These are phyloP conservation scores for Mormyrus lacerda DNA, from an alignment of 2,113 vertebrate species.

Conservation along the genomic window DNA sequence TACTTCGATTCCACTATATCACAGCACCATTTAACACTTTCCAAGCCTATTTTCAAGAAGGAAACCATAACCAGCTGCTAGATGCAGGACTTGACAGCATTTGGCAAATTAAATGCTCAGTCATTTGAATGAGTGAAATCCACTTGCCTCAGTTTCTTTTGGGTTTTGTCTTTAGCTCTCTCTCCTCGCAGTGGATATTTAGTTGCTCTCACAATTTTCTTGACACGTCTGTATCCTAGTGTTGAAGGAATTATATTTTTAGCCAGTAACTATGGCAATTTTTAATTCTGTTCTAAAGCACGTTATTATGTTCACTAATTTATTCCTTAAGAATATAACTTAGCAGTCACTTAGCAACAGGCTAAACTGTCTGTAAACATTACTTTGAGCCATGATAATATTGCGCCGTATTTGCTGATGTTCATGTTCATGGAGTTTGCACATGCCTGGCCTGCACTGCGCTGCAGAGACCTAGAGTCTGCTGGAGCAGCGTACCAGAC, in stretches of 20 bases:
- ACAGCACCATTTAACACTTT: not conserved
- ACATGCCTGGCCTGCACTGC: not conserved
- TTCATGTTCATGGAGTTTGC: not conserved
- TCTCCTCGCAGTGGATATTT: not conserved
- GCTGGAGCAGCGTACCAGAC: not conserved
- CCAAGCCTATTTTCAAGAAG: not conserved
- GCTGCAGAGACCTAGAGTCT: not conserved
- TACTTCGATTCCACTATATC: not conserved
- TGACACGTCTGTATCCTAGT: not conserved
- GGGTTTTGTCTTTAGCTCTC: not conserved
- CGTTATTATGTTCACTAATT: not conserved
- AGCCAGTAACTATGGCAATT: slow-evolving; percentile 5
- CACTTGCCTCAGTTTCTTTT: not conserved
- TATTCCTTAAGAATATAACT: not conserved
- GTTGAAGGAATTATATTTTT: slow-evolving; percentile 1
- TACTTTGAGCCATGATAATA: not conserved
- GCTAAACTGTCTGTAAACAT: not conserved
- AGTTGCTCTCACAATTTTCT: not conserved
- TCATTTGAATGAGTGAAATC: not conserved
- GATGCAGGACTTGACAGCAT: not conserved
- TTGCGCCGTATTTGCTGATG: not conserved
- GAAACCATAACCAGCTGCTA: not conserved
- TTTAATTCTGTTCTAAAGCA: not conserved
- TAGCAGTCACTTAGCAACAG: not conserved
- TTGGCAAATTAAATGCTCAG: not conserved